These are phyloP conservation scores for Sebastes schlegelii DNA, from an alignment of 2,113 vertebrate species.

Conservation along the genomic window DNA sequence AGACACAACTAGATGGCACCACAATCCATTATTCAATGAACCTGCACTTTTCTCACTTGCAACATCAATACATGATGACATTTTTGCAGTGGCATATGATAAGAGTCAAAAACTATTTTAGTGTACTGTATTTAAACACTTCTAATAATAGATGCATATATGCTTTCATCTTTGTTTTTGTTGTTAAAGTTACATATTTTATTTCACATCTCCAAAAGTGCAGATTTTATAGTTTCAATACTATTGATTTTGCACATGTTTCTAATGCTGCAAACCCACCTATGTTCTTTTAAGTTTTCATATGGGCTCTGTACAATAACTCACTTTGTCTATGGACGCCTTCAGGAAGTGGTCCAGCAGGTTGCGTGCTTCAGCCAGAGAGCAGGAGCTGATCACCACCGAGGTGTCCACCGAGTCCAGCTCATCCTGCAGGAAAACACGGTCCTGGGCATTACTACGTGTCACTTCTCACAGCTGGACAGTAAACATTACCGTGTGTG, in stretches of 20 bases:
- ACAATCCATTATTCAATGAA: not conserved
- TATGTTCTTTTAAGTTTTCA: not conserved
- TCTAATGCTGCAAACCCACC: not conserved
- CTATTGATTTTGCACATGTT: not conserved
- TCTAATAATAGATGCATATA: not conserved
- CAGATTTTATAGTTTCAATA: not conserved
- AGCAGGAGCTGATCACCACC: slow-evolving; percentile 98
- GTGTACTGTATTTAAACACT: not conserved
- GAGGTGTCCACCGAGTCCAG: slow-evolving; percentile 97
- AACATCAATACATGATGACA: not conserved
- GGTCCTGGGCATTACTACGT: not conserved
- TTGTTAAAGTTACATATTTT: not conserved
- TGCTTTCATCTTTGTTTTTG: not conserved
- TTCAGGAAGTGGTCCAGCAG: slow-evolving; percentile 97
- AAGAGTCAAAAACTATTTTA: not conserved
- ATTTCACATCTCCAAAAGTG: not conserved
- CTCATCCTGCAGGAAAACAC: slow-evolving; percentile 87
- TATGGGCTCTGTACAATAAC: not conserved
- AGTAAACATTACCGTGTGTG: not conserved
- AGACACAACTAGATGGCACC: slow-evolving; percentile 43
- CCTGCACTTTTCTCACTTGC: not conserved
- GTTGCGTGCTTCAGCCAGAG: slow-evolving; percentile 94
- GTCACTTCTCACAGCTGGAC: not conserved
- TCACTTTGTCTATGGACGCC: slow-evolving; percentile 96
- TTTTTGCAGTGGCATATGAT: not conserved